A percentile compares a stretch with the other conserved stretches of the same genome.
Conservation (phyloP, 2,888 invertebrate species). For the Tenodera sinensis region DNA sequence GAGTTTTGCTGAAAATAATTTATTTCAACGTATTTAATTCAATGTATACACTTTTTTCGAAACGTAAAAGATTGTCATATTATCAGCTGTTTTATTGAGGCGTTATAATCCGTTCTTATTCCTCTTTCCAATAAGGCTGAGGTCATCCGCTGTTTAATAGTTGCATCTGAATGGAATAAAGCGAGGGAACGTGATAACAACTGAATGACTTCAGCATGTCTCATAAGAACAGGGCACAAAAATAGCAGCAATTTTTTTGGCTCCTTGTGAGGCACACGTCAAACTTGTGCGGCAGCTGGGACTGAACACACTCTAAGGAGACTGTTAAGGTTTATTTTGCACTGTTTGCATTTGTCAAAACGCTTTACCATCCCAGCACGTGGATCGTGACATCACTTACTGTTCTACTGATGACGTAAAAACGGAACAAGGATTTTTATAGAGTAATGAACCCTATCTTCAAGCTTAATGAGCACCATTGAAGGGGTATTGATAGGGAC, state of each 20-base stretch:
- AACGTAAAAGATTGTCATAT: no score
- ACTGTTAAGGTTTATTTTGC: background rate
- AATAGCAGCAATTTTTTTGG: background rate
- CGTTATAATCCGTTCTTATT: no score
- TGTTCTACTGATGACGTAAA: background rate
- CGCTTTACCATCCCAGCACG: background rate
- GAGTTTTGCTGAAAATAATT: no score
- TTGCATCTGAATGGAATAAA: no score
- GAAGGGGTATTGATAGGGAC: no score
- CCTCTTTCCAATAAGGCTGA: no score
- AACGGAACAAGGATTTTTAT: background rate
- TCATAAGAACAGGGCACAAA: background rate
- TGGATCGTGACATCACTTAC: background rate
- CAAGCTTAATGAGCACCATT: no score
- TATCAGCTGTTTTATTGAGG: no score
- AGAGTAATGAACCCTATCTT: background rate
- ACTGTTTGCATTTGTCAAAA: background rate
- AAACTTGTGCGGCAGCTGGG: background rate
- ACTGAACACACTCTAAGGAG: background rate
- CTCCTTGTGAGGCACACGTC: background rate
- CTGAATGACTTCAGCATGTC: background rate
- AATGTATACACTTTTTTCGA: no score
- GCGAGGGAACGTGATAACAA: background rate
- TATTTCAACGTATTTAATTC: no score
- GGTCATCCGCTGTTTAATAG: no score